Evolutionary conservation across 2,797 vertebrate genomes (phyloP).

Genomic region (Chromis chromis): DNA sequence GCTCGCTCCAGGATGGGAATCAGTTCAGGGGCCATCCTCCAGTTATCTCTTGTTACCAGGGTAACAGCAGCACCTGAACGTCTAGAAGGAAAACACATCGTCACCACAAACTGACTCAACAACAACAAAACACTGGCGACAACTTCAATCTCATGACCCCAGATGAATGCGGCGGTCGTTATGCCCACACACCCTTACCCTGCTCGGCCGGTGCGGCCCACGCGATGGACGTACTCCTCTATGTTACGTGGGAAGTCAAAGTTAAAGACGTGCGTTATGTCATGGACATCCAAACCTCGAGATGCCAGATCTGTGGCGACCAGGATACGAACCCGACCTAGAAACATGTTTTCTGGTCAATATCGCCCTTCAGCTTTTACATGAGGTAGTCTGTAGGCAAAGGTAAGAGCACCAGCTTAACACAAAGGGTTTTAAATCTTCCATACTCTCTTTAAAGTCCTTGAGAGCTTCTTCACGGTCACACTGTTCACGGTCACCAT

Average conservation of each 20-base stretch:
- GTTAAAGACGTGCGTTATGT: constrained; percentile 96
- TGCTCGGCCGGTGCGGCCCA: constrained; percentile 95
- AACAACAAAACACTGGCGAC: neutral
- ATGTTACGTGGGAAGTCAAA: constrained; percentile 96
- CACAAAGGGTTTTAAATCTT: too few relatives aligned
- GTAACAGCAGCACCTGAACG: constrained; percentile 91
- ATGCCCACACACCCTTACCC: constrained; percentile 84
- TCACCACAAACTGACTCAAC: neutral
- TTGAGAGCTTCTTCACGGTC: constrained; percentile 94
- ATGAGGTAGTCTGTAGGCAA: too few relatives aligned
- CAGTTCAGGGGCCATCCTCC: constrained; percentile 91
- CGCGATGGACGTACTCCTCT: constrained; percentile 96
- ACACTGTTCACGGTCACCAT: constrained; percentile 92
- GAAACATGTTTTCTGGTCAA: neutral
- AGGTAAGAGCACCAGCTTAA: too few relatives aligned
- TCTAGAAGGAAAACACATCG: constrained; percentile 70
- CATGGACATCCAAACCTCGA: constrained; percentile 92
- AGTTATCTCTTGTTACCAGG: constrained; percentile 90
- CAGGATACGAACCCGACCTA: constrained; percentile 93
- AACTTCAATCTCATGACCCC: neutral
- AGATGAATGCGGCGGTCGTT: neutral
- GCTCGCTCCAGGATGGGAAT: constrained; percentile 92
- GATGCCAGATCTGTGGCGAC: constrained; percentile 96
- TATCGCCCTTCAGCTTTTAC: too few relatives aligned
- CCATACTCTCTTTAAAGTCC: constrained; percentile 92